phyloP scores from a whole-genome alignment of 92 coral and sea anemone species.

The Epizoanthus scotinus region DNA sequence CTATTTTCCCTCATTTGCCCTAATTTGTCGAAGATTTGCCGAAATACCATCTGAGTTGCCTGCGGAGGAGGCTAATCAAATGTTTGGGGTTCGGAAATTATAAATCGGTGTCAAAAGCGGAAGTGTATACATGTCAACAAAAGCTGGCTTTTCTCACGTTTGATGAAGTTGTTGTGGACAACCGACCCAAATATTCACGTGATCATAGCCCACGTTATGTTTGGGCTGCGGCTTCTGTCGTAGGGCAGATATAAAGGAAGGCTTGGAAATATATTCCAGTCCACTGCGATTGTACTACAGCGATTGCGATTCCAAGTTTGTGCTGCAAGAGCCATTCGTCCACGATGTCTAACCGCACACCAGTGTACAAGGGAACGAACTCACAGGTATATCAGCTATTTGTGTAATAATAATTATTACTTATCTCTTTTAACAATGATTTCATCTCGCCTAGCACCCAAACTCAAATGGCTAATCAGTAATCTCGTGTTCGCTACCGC shows the following conservation, averaged over 20 bases:
- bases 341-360: slow-evolving; percentile 30
- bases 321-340: too few relatives aligned
- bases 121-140: too few relatives aligned
- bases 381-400: slow-evolving; percentile 19
- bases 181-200: not conserved
- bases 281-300: not conserved
- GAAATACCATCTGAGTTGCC: too few relatives aligned
- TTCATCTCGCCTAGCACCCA: not conserved
- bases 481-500: not conserved
- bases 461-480: not conserved
- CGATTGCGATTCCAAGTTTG: not conserved
- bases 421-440: too few relatives aligned
- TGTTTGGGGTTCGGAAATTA: too few relatives aligned
- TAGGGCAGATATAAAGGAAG: not conserved
- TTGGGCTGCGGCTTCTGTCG: slow-evolving; percentile 10
- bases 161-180: too few relatives aligned
- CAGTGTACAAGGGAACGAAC: slow-evolving; percentile 35
- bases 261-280: not conserved
- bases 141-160: too few relatives aligned
- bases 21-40: too few relatives aligned
- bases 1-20: too few relatives aligned
- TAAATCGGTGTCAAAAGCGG: too few relatives aligned
- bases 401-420: too few relatives aligned
- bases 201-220: slow-evolving; percentile 9
- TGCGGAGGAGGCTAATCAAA: too few relatives aligned